Percentiles rank a stretch among this genome's conserved stretches.
Conservation (phyloP, 92 coral and sea anemone genomes). For the Montipora capitata region DNA sequence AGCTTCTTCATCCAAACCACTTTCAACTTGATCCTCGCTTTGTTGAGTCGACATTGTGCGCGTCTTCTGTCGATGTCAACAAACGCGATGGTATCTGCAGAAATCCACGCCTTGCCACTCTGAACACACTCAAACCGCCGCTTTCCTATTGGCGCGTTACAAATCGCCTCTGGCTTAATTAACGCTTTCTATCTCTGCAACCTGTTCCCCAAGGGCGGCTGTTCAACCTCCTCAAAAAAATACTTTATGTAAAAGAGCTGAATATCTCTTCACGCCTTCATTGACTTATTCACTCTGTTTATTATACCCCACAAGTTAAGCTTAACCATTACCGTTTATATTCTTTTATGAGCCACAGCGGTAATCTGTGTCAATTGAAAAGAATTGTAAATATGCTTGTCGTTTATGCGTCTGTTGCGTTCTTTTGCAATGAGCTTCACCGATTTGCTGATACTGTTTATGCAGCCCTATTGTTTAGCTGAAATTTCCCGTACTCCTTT, state of each 20-base stretch:
- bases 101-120: slow-evolving; percentile 35
- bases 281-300: background rate
- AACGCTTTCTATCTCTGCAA: background rate
- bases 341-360: background rate
- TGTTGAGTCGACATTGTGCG: slow-evolving; percentile 14
- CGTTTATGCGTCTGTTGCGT: background rate
- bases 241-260: background rate
- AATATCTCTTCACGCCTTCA: background rate
- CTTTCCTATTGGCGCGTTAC: slow-evolving; percentile 58
- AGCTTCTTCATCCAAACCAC: background rate
- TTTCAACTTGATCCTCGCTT: background rate
- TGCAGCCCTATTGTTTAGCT: background rate
- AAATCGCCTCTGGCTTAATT: slow-evolving; percentile 34
- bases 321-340: background rate
- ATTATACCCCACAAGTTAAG: background rate
- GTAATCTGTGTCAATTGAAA: background rate
- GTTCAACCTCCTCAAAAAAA: background rate
- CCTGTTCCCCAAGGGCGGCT: background rate
- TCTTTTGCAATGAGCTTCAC: background rate
- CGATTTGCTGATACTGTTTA: slow-evolving; percentile 10
- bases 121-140: slow-evolving; percentile 36
- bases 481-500: background rate
- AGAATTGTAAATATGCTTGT: background rate
- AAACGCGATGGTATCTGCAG: slow-evolving; percentile 48
- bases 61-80: slow-evolving; percentile 26